These are phyloP conservation scores for Gonatopus flavifemur DNA, from an alignment of 1,140 invertebrate species.

Conservation along the genomic window DNA sequence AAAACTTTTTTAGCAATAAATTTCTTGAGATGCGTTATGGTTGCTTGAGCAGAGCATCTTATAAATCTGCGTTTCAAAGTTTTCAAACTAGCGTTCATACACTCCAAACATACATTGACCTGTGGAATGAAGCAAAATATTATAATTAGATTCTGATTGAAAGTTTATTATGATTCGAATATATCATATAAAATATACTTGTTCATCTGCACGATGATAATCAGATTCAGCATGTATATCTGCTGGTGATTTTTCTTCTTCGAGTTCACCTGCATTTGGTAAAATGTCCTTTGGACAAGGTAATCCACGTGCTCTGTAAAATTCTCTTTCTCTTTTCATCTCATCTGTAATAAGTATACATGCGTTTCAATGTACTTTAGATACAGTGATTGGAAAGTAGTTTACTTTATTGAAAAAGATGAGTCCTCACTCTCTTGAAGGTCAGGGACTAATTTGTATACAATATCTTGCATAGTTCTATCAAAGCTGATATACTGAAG, in stretches of 20 bases:
- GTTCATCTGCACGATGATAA: constrained; percentile 93
- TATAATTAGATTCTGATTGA: neutral
- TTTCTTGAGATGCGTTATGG: constrained; percentile 96
- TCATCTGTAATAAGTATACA: constrained; percentile 68
- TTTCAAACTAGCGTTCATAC: constrained; percentile 80
- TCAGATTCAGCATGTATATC: constrained; percentile 82
- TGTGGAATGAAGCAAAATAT: constrained; percentile 33
- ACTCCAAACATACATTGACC: constrained; percentile 89
- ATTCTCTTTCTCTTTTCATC: constrained; percentile 82
- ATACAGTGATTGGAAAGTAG: no score
- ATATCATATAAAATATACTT: constrained; percentile 61
- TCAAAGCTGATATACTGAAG: constrained; percentile 97
- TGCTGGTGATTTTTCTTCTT: constrained; percentile 65
- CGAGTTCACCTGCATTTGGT: constrained; percentile 65
- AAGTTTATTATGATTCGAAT: neutral
- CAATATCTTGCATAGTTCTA: constrained; percentile 98
- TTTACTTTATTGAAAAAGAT: neutral
- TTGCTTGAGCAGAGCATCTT: constrained; percentile 92
- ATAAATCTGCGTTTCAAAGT: constrained; percentile 87
- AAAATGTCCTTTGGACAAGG: constrained; percentile 87
- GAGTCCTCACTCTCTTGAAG: constrained; percentile 78
- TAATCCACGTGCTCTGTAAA: constrained; percentile 80
- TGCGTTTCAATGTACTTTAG: no score
- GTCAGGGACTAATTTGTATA: constrained; percentile 94
- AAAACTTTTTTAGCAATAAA: constrained; percentile 96